Evolutionary conservation across 2,113 vertebrate species (phyloP).

Genomic region (Trichechus manatus): DNA sequence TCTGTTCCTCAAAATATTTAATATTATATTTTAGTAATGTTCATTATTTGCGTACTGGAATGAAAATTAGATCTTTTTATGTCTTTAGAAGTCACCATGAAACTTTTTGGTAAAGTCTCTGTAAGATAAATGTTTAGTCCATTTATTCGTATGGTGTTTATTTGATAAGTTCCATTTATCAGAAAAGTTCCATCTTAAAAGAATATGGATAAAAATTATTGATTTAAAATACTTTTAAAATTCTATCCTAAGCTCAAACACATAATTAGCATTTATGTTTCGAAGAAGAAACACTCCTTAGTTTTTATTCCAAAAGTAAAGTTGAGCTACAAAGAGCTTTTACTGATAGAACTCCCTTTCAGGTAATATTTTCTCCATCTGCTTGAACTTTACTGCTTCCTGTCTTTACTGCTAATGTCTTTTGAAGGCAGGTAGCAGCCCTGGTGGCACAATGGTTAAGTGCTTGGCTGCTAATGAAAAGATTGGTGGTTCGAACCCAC

Average conservation of each 20-base stretch:
- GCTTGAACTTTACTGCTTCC: not conserved
- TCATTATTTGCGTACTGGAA: not conserved
- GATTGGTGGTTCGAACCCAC: not conserved
- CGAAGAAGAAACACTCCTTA: constrained; percentile 1
- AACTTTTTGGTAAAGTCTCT: constrained; percentile 28
- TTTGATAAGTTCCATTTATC: constrained; percentile 10
- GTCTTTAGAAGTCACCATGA: constrained; percentile 10
- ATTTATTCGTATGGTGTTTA: not conserved
- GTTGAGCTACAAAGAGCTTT: not conserved
- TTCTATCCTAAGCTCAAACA: not conserved
- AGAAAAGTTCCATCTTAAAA: constrained; percentile 43
- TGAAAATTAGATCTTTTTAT: constrained; percentile 31
- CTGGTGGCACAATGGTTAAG: not conserved
- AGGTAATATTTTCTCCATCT: not conserved
- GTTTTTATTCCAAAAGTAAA: not conserved
- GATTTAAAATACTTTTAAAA: not conserved
- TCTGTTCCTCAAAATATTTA: not conserved
- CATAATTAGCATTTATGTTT: not conserved
- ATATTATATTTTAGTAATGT: constrained; percentile 46
- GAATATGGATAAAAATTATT: not conserved
- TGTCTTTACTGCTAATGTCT: not conserved
- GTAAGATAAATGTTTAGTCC: not conserved
- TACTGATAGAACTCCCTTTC: constrained; percentile 27
- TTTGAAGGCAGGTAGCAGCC: not conserved
- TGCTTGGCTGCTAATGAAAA: not conserved